Conservation (phyloP, 2,888 invertebrate species). For the Thereva nobilitata region DNA sequence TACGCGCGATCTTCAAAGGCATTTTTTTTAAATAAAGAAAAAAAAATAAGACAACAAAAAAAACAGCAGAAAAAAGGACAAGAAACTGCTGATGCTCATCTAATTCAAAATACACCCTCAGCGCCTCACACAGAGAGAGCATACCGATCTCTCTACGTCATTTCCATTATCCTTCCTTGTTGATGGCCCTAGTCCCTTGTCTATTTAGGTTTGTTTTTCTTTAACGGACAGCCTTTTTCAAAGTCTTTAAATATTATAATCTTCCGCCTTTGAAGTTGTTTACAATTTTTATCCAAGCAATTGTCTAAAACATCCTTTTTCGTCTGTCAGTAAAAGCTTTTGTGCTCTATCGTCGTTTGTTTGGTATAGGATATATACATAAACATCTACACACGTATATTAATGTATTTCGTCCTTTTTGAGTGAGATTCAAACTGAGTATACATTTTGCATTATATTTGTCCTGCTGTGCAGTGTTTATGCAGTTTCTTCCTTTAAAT, state of each 20-base stretch:
- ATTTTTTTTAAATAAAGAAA: conserved; percentile 1
- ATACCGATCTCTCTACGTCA: too few relatives aligned
- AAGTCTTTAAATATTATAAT: conserved; percentile 34
- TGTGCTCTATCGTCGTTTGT: background rate
- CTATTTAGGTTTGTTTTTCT: conserved; percentile 14
- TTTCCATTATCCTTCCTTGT: conserved; percentile 19
- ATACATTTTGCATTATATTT: too few relatives aligned
- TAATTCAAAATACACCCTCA: conserved; percentile 31
- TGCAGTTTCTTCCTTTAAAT: too few relatives aligned
- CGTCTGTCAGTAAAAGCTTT: conserved; percentile 7
- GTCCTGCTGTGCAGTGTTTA: too few relatives aligned
- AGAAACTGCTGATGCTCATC: conserved; percentile 22
- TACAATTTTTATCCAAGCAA: conserved; percentile 32
- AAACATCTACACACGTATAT: too few relatives aligned
- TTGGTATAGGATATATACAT: too few relatives aligned
- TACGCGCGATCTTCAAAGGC: background rate
- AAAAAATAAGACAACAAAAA: background rate
- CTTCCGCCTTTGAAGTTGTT: conserved; percentile 37
- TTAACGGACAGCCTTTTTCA: conserved; percentile 17
- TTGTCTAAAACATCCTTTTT: conserved; percentile 4
- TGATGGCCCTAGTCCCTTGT: conserved; percentile 8
- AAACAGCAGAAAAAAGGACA: background rate
- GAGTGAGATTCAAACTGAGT: too few relatives aligned
- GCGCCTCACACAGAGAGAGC: background rate
- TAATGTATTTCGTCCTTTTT: too few relatives aligned